Percentiles rank a stretch among this genome's conserved stretches.
Evolutionary conservation across 1,140 invertebrate genomes (phyloP).

Genomic region (Lepidostoma basale): DNA sequence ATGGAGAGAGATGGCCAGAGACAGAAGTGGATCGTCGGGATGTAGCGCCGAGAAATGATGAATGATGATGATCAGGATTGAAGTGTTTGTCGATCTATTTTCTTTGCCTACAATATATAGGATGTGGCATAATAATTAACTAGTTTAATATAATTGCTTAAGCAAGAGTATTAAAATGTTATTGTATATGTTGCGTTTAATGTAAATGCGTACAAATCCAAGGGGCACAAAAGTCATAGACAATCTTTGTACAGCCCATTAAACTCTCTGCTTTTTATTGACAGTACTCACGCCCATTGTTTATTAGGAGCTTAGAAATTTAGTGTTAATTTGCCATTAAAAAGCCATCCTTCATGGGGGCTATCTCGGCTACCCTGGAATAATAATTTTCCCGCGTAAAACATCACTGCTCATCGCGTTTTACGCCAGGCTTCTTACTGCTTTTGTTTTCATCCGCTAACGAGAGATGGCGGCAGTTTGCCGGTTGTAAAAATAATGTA

Average conservation of each 20-base stretch:
- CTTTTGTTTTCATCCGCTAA: constrained; percentile 12
- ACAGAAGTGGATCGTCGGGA: too few relatives aligned
- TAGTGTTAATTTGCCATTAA: constrained; percentile 44
- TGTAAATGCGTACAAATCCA: not conserved
- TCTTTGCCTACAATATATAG: too few relatives aligned
- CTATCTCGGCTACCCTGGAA: constrained; percentile 2
- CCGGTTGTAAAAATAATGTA: constrained; percentile 6
- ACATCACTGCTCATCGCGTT: too few relatives aligned
- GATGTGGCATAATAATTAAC: too few relatives aligned
- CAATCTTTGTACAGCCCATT: constrained; percentile 23
- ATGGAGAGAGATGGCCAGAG: too few relatives aligned
- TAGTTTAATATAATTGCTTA: too few relatives aligned
- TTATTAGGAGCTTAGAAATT: constrained; percentile 40
- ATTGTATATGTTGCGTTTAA: too few relatives aligned
- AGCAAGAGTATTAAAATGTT: too few relatives aligned
- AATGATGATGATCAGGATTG: too few relatives aligned
- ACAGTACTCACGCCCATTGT: constrained; percentile 29
- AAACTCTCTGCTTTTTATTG: constrained; percentile 31
- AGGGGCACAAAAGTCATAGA: not conserved
- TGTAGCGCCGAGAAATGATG: too few relatives aligned
- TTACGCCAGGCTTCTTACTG: constrained; percentile 16
- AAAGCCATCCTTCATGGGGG: constrained; percentile 30
- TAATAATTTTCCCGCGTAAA: constrained; percentile 6
- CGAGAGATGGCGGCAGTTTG: constrained; percentile 20
- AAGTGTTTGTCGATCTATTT: too few relatives aligned